Evolutionary conservation across 1,140 invertebrate species (phyloP).

Genomic region (Cataglyphis hispanica): DNA sequence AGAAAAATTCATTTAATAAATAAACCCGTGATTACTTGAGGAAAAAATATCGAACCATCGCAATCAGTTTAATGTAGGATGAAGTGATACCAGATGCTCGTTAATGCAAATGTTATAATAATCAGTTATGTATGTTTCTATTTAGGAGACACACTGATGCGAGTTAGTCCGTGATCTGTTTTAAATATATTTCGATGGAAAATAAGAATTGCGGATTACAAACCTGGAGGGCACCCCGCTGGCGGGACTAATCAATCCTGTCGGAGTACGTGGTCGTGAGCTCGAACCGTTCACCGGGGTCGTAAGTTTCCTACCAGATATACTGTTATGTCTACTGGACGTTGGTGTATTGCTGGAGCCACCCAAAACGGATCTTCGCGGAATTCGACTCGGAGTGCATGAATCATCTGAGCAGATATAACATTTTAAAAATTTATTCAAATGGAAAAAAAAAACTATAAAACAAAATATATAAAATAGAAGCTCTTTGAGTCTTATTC

Average conservation of each 20-base stretch:
- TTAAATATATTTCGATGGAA: not conserved
- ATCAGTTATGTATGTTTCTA: constrained; percentile 33
- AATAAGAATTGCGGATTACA: constrained; percentile 35
- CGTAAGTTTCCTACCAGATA: constrained; percentile 81
- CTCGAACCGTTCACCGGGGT: constrained; percentile 86
- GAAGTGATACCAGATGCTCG: not conserved
- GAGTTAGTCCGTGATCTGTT: constrained; percentile 38
- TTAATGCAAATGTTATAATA: constrained; percentile 32
- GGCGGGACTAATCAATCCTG: constrained; percentile 89
- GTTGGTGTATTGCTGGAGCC: constrained; percentile 85
- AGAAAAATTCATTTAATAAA: not conserved
- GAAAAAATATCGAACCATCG: constrained; percentile 16
- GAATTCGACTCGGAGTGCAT: constrained; percentile 91
- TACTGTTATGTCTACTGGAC: constrained; percentile 84
- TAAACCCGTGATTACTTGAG: not conserved
- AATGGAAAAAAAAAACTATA: not conserved
- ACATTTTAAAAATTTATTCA: not conserved
- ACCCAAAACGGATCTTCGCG: constrained; percentile 88
- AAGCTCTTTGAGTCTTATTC: constrained; percentile 86
- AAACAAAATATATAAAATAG: not conserved
- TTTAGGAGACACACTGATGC: constrained; percentile 51
- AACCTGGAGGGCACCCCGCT: constrained; percentile 89
- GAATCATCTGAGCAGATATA: constrained; percentile 79
- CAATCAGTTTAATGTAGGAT: constrained; percentile 30
- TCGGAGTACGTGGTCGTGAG: constrained; percentile 91